phyloP scores from a whole-genome alignment of 2,888 invertebrate genomes.

The Ariolimax columbianus region DNA sequence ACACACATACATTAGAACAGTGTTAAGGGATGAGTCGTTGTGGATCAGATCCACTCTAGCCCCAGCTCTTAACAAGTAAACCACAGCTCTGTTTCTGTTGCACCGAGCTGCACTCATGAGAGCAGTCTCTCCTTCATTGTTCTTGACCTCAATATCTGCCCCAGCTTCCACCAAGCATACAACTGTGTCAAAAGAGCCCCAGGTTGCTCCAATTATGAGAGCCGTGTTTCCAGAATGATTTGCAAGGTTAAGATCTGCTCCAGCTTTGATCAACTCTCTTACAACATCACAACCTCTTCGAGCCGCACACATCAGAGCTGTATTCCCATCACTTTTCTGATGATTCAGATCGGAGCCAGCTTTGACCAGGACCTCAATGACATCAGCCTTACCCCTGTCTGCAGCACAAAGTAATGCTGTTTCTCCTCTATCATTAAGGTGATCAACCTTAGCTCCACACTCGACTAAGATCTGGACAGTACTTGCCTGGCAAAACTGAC shows the following conservation, averaged over 20 bases:
- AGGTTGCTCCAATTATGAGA: constrained; percentile 28
- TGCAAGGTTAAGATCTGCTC: background rate
- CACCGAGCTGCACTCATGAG: constrained; percentile 49
- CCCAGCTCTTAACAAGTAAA: constrained; percentile 11
- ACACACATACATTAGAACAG: constrained; percentile 28
- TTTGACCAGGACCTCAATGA: constrained; percentile 38
- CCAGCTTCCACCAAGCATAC: constrained; percentile 27
- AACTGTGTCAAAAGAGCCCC: constrained; percentile 32
- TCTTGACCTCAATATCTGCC: constrained; percentile 39
- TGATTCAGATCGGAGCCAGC: constrained; percentile 36
- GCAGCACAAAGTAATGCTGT: constrained; percentile 49
- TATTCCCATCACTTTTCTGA: constrained; percentile 42
- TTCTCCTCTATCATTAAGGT: constrained; percentile 48
- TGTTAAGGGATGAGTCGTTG: constrained; percentile 4
- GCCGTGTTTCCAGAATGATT: constrained; percentile 36
- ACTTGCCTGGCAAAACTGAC: constrained; percentile 29
- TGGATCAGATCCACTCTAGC: constrained; percentile 28
- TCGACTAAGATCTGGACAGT: constrained; percentile 15
- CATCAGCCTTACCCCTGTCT: constrained; percentile 43
- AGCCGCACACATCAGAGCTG: constrained; percentile 43
- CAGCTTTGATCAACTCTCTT: constrained; percentile 13
- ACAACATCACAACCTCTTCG: constrained; percentile 32
- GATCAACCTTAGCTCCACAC: constrained; percentile 21
- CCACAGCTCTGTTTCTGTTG: constrained; percentile 31
- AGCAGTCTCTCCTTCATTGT: constrained; percentile 53